Conservation (phyloP, 37 sponge, comb jelly and placozoan species). For the Spongia lamella region DNA sequence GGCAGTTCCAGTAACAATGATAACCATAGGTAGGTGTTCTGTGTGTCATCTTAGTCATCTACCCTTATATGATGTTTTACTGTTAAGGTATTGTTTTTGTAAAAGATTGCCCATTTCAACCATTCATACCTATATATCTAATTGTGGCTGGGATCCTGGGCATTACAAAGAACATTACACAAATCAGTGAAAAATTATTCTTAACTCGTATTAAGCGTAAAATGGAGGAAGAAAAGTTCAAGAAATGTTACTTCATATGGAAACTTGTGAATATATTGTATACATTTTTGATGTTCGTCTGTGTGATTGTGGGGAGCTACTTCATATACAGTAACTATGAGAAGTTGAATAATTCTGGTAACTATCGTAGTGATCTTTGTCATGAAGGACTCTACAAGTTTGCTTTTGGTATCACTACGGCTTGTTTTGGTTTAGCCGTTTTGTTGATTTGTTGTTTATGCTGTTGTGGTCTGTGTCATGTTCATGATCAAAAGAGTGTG, state of each 20-base stretch:
- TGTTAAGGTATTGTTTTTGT: conserved; percentile 31
- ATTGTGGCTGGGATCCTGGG: conserved; percentile 44
- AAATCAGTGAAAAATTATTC: conserved; percentile 44
- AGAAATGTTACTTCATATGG: conserved; percentile 10
- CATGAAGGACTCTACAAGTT: conserved; percentile 66
- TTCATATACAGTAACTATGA: conserved; percentile 59
- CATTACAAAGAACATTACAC: conserved; percentile 46
- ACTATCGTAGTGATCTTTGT: conserved; percentile 16
- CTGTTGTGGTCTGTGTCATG: conserved; percentile 31
- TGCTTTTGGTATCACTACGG: conserved; percentile 61
- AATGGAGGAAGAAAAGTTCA: background rate
- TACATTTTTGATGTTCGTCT: conserved; percentile 56
- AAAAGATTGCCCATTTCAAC: conserved; percentile 42
- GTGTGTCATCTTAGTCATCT: background rate
- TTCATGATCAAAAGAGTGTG: background rate
- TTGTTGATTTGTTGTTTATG: conserved; percentile 49
- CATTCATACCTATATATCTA: conserved; percentile 56
- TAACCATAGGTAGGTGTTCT: conserved; percentile 46
- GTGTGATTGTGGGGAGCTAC: conserved; percentile 60
- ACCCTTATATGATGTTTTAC: background rate
- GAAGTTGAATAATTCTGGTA: conserved; percentile 4
- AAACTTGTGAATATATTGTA: conserved; percentile 37
- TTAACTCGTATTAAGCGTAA: background rate
- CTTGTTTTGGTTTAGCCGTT: conserved; percentile 43
- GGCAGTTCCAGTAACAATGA: conserved; percentile 47